Conservation (phyloP, 1,140 invertebrate species). For the Apis dorsata region DNA sequence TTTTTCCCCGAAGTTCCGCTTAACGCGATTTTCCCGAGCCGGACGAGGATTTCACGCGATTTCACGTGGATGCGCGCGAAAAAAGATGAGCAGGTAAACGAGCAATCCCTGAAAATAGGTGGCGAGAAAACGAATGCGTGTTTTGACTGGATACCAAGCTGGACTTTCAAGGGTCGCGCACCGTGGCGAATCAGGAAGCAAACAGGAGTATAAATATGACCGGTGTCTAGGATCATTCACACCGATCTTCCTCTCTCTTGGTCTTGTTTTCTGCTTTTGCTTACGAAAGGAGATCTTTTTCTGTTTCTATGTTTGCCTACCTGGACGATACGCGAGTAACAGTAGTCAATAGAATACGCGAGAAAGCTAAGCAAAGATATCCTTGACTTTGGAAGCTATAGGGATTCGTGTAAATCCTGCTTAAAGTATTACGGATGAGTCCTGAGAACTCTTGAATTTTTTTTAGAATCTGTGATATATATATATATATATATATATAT, state of each 20-base stretch:
- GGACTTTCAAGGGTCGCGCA: constrained; percentile 42
- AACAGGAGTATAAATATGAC: constrained; percentile 75
- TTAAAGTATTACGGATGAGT: not conserved
- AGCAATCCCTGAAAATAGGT: not conserved
- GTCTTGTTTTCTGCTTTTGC: constrained; percentile 21
- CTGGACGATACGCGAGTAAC: constrained; percentile 21
- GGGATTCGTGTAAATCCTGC: not conserved
- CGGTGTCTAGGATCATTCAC: constrained; percentile 67
- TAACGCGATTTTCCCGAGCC: constrained; percentile 54
- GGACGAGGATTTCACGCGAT: constrained; percentile 34
- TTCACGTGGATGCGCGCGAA: constrained; percentile 53
- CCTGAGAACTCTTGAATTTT: too few relatives aligned
- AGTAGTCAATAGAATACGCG: constrained; percentile 19
- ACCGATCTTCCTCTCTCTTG: constrained; percentile 47
- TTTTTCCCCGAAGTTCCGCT: constrained; percentile 54
- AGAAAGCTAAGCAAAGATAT: not conserved
- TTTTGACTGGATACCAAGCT: constrained; percentile 65
- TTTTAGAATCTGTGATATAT: too few relatives aligned
- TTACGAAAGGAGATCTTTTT: not conserved
- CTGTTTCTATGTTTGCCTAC: constrained; percentile 23
- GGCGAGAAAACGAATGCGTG: constrained; percentile 67
- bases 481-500: too few relatives aligned
- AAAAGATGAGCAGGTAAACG: constrained; percentile 56
- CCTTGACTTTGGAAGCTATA: constrained; percentile 27
- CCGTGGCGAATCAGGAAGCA: constrained; percentile 75